Evolutionary conservation across 2,113 vertebrate species (phyloP).

Genomic region (Chloropsis hardwickii): DNA sequence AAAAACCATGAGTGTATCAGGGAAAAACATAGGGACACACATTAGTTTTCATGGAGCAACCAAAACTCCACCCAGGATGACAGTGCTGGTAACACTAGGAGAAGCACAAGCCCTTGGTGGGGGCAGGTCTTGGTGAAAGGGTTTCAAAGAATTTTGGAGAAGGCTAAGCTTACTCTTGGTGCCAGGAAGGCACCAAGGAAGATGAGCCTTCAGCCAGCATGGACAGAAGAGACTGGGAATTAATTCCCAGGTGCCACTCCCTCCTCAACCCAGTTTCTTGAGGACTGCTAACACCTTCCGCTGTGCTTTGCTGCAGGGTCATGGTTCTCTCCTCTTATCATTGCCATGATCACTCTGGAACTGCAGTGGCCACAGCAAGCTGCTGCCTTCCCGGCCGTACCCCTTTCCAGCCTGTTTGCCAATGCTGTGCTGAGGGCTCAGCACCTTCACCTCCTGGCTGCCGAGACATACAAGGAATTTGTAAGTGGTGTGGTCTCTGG

Average conservation of each 20-base stretch:
- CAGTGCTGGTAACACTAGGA: neutral
- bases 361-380: conserved; percentile 63
- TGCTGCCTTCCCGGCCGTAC: conserved; percentile 70
- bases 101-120: neutral
- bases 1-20: neutral
- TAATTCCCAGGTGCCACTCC: neutral
- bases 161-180: neutral
- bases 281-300: neutral
- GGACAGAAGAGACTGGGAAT: neutral
- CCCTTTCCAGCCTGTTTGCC: conserved; percentile 79
- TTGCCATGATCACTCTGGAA: conserved; percentile 63
- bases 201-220: neutral
- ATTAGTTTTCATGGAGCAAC: neutral
- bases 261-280: neutral
- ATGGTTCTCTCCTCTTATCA: conserved; percentile 48
- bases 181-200: neutral
- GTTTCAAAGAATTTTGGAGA: neutral
- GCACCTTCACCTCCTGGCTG: conserved; percentile 81
- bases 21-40: neutral
- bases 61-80: neutral
- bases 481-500: conserved; percentile 57
- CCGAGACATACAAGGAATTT: conserved; percentile 82
- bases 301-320: conserved; percentile 51
- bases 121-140: neutral
- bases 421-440: conserved; percentile 79